Base-by-base conservation (phyloP, 2,113 vertebrate species). In the Herpetotheres cachinnans region DNA sequence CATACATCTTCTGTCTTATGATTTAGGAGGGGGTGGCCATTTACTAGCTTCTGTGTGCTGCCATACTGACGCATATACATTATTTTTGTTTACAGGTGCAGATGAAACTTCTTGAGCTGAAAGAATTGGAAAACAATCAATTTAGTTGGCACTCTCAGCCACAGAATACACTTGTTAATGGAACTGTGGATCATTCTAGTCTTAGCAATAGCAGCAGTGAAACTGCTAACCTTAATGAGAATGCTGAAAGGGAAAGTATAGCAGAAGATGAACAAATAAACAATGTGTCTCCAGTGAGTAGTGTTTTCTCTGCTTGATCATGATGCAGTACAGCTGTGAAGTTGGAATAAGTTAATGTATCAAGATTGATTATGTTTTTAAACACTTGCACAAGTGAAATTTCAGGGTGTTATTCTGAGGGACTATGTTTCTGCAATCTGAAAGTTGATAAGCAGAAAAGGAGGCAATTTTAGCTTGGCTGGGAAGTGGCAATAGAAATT, bases 81-180 rank as follows among this genome's bases (percentile, higher is more conserved):
- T 7, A 46, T 97, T 97, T 97, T 61, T 97, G 6, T 95, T 97
- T 82, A 84, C 93, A 99, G 99, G 98, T 99, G 86, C 98, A 99
- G 86, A 98, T 98, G 95, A 99, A 99, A 95, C 96, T 99, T 66
- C 97, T 98, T 62, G 98, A 99, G 81, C 98, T 99, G 38, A 99
- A 99, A 97, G 98, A 98, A 47, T 82, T 99, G 92, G 99, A 99
- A 95, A 98, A 98, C 80, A 98, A 97, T 49, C 98, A 99, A 14
- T 98, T 99, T 86, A 98, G 96, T 93, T 99, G 99, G 99, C 98
- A 98, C 93, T 98, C 97, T 93, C 98, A 98, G 55, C 96, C 99
- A 30, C 98, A 98, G 42, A 97, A 97, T 71, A 91, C 97, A 59
- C 98, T 99, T 93, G 98, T 99, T 82, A 99, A 99, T 93, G 98